phyloP scores from a whole-genome alignment of 2,888 invertebrate genomes.

The Tricholauxania praeusta region DNA sequence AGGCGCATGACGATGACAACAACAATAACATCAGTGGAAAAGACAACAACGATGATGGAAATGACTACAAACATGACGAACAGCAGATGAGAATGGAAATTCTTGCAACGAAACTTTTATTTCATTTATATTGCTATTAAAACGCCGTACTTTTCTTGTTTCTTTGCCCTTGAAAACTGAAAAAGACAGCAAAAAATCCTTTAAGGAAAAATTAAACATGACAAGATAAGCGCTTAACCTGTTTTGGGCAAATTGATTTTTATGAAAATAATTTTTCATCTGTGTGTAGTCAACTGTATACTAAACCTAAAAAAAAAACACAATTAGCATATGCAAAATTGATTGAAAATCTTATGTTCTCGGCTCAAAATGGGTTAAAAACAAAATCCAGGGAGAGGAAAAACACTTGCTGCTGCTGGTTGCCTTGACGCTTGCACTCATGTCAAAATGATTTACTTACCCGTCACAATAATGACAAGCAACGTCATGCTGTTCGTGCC shows the following conservation, averaged over 20 bases:
- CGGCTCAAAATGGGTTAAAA: too few species aligned
- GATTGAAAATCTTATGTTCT: too few species aligned
- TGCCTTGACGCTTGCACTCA: slow-evolving; percentile 39
- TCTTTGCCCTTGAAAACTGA: slow-evolving; percentile 10
- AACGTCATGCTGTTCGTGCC: slow-evolving; percentile 28
- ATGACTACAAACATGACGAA: not conserved
- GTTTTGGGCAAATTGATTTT: too few species aligned
- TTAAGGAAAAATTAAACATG: too few species aligned
- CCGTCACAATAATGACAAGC: slow-evolving; percentile 34
- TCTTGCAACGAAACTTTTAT: slow-evolving; percentile 15
- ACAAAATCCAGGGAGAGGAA: too few species aligned
- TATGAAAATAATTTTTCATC: too few species aligned
- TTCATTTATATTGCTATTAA: slow-evolving; percentile 32
- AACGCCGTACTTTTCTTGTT: not conserved
- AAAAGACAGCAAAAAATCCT: too few species aligned
- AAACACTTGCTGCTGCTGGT: not conserved
- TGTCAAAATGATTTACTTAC: slow-evolving; percentile 52
- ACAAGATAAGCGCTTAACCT: too few species aligned
- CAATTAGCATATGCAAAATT: too few species aligned
- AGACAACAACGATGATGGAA: slow-evolving; percentile 2
- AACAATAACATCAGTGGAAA: not conserved
- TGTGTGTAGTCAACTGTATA: too few species aligned
- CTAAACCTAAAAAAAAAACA: too few species aligned
- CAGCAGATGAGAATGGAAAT: slow-evolving; percentile 7
- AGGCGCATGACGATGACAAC: slow-evolving; percentile 5